Conservation (phyloP, 2,888 invertebrate genomes). For the Platerodrilus igneus region DNA sequence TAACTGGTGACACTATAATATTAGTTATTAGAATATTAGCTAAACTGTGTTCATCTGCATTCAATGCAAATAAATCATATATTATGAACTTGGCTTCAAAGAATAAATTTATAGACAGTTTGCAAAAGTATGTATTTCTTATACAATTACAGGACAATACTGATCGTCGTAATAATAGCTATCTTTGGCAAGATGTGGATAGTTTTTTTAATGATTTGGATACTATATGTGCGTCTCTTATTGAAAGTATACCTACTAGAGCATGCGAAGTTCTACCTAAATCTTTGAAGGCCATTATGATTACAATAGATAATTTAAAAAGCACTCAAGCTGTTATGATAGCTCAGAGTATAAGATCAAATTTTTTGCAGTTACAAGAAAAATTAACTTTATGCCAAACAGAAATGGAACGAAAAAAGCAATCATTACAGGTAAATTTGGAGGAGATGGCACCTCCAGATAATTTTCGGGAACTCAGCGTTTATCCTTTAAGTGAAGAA, state of each 20-base stretch:
- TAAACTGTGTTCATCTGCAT: conserved; percentile 44
- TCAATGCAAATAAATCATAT: conserved; percentile 24
- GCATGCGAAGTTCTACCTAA: conserved; percentile 37
- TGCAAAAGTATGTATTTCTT: conserved; percentile 27
- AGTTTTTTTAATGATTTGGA: conserved; percentile 32
- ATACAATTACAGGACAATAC: conserved; percentile 21
- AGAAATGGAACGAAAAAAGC: conserved; percentile 23
- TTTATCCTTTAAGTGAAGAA: conserved; percentile 52
- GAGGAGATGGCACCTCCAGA: conserved; percentile 49
- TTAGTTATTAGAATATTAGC: conserved; percentile 44
- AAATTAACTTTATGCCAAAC: conserved; percentile 37
- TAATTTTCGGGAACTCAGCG: conserved; percentile 52
- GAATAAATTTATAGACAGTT: conserved; percentile 27
- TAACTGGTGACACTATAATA: conserved; percentile 1
- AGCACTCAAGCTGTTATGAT: conserved; percentile 19
- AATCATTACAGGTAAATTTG: conserved; percentile 35
- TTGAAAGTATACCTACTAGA: conserved; percentile 37
- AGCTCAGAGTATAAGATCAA: conserved; percentile 42
- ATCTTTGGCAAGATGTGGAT: conserved; percentile 29
- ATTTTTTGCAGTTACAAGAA: conserved; percentile 39
- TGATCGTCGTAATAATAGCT: conserved; percentile 23
- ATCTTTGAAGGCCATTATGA: conserved; percentile 31
- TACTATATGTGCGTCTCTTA: conserved; percentile 39
- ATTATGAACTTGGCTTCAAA: conserved; percentile 26
- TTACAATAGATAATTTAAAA: conserved; percentile 30